Evolutionary conservation across 2,888 invertebrate species (phyloP), one percentile per base, ranked within the genome.

Genomic region (Leucophenga maculata): DNA sequence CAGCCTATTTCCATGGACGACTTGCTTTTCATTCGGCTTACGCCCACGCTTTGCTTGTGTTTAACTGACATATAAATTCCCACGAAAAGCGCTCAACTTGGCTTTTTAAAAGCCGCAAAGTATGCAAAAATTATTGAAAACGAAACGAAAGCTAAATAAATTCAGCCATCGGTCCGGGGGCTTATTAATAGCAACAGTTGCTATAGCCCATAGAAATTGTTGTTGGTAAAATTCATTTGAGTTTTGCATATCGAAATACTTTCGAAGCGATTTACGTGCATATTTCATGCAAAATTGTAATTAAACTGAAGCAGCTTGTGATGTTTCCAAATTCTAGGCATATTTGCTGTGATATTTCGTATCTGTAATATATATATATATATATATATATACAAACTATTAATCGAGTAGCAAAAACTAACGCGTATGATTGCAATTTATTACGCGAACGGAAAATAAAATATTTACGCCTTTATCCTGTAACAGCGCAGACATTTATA

Each of bases 221-320:
- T 50, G 1, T 48, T 4, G 62, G 16, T 20, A 11, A 22, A 64
- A 64, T 64, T 64, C 48, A 64, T 65, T 55, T 31, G 55, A 31
- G 46, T 68, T 59, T 32, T 50, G 68, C 48, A 68, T 68, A n/a
- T n/a, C n/a, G n/a, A n/a, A n/a, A n/a, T n/a, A n/a, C n/a, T n/a
- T 20, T 31, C 48, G 6, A 39, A 8, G 16, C 50, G 31, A 68
- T 62, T 68, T 68, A 68, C 32, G 52, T 26, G 22, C 13, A n/a
- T 39, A 16, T 59, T 54, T 13, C 68, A 68, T 68, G 68, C 60
- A 44, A 62, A 54, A 46, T 54, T 50, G 50, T 54, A 68, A 68
- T 59, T 48, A 50, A 48, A 60, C 39, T 55, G 14, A 18, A 4
- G 65, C 55, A 26, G 50, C 50, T 18, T 50, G 50, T 50, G 50